Base-by-base conservation (phyloP, 2,888 invertebrate genomes). In the Polydrusus tereticollis region DNA sequence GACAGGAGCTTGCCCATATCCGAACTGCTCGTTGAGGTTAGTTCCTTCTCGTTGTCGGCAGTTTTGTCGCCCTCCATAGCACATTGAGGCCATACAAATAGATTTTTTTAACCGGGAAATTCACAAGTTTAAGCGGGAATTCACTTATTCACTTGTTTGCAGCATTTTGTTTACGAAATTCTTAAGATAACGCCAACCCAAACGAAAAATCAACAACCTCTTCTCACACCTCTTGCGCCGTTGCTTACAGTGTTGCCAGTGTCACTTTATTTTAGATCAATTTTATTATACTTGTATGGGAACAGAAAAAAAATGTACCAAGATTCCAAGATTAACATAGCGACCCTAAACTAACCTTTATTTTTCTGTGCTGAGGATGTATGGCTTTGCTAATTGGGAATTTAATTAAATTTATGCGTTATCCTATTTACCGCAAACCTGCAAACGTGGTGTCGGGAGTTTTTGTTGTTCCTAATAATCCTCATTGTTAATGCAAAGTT, bases 21-120 rank as follows among this genome's bases (percentile, higher is more conserved):
- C 38, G 66, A 69, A 58, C 66, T 60, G 65, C 69, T 73, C 58
- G 82, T 83, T 78, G 83, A 83, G 82, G 83, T 83, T 84, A 84
- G 73, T 72, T 79, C 79, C 41, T 73, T 74, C 65, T 78, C 78
- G 36, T 75, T 76, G 69, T 78, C 79, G 52, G 77, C 75, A 52
- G 70, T n/a, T 72, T 75, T 72, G 55, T 75, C 72, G 68, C 52
- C 62, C 52, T 77, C 78, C 78, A 78, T 78, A 64, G 63, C 71
- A 55, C 38, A 43, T 52, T 12, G 29, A 14, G 43, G 38, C 66
- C 71, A 71, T 71, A 29, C 60, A 71, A 60, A 60, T 8, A 8
- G 33, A 14, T 16, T 47, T 6, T 33, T n/a, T n/a, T 14, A 12
- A 16, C 29, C 58, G 16, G 43, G 16, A 26, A 23, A 59, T 43